These are phyloP conservation scores for Forbesichthys papilliferus DNA, from an alignment of 2,113 vertebrate genomes.

Conservation along the genomic window DNA sequence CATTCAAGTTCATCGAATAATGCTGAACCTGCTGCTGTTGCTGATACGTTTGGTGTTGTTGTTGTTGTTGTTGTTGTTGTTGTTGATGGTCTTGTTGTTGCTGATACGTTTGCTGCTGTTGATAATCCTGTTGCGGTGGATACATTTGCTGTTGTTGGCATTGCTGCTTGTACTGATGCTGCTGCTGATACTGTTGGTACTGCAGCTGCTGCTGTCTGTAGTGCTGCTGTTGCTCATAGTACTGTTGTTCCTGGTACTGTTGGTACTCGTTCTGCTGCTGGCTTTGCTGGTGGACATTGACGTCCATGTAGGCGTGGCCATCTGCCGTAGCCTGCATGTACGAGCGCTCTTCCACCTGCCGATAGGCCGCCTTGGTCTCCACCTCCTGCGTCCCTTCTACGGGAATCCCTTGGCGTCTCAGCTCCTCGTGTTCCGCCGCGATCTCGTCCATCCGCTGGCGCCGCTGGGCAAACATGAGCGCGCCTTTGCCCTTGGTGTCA, in stretches of 20 bases:
- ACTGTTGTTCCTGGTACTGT: slow-evolving; percentile 72
- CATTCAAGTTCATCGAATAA: slow-evolving; percentile 79
- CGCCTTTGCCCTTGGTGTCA: slow-evolving; percentile 93
- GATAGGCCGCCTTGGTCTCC: slow-evolving; percentile 60
- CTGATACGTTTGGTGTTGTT: slow-evolving; percentile 43
- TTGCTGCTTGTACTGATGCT: slow-evolving; percentile 48
- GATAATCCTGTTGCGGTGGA: slow-evolving; percentile 52
- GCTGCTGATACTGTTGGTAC: slow-evolving; percentile 57
- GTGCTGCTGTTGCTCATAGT: slow-evolving; percentile 62
- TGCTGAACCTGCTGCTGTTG: slow-evolving; percentile 71
- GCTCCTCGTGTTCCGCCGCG: slow-evolving; percentile 88
- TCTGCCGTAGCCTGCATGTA: slow-evolving; percentile 73
- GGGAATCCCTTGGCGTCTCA: slow-evolving; percentile 74
- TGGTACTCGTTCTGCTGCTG: slow-evolving; percentile 70
- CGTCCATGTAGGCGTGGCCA: slow-evolving; percentile 81
- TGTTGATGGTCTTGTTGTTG: slow-evolving; percentile 58
- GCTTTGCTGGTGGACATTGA: slow-evolving; percentile 72
- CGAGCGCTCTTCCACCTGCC: slow-evolving; percentile 56
- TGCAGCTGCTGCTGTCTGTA: slow-evolving; percentile 60
- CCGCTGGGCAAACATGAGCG: slow-evolving; percentile 91
- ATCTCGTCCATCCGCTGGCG: slow-evolving; percentile 93
- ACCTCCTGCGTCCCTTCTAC: slow-evolving; percentile 68
- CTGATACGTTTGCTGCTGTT: slow-evolving; percentile 65
- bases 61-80: slow-evolving; percentile 52
- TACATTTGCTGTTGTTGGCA: slow-evolving; percentile 52